Conservation (phyloP, 2,888 invertebrate genomes). For the Oeneis ivallda region DNA sequence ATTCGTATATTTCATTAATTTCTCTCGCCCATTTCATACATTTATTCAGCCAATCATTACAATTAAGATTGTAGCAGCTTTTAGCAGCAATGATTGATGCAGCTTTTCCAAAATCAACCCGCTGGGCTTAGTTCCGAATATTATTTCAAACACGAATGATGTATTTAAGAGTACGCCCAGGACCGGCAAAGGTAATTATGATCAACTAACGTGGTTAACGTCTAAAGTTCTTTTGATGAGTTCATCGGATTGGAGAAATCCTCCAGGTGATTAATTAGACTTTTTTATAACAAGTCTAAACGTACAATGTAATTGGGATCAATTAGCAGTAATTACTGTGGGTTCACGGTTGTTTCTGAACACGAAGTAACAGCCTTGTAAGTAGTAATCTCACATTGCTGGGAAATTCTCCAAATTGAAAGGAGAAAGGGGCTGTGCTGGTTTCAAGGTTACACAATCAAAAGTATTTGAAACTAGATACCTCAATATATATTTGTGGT, state of each 20-base stretch:
- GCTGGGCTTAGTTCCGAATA: conserved; percentile 47
- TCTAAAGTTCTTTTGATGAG: conserved; percentile 73
- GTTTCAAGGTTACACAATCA: background rate
- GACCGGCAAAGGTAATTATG: conserved; percentile 66
- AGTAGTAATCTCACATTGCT: background rate
- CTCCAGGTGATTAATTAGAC: conserved; percentile 58
- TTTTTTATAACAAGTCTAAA: conserved; percentile 43
- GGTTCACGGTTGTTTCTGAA: conserved; percentile 12
- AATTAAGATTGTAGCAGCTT: too few species aligned
- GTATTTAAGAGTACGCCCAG: conserved; percentile 70
- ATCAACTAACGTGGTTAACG: conserved; percentile 72
- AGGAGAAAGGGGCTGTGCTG: background rate
- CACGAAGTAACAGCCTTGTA: background rate
- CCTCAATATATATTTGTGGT: too few species aligned
- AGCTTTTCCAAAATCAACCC: too few species aligned
- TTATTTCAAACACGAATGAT: conserved; percentile 78
- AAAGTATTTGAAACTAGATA: background rate
- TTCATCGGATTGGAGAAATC: conserved; percentile 57
- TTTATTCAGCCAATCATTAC: too few species aligned
- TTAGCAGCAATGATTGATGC: too few species aligned
- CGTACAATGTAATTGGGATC: conserved; percentile 18
- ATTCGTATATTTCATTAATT: too few species aligned
- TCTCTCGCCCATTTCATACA: too few species aligned
- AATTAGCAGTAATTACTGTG: conserved; percentile 23
- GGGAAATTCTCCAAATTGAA: background rate